Percentiles rank a stretch among this genome's conserved stretches.
These are phyloP conservation scores for Drosophila obscura DNA, from an alignment of 1,140 invertebrate species.

Conservation along the genomic window DNA sequence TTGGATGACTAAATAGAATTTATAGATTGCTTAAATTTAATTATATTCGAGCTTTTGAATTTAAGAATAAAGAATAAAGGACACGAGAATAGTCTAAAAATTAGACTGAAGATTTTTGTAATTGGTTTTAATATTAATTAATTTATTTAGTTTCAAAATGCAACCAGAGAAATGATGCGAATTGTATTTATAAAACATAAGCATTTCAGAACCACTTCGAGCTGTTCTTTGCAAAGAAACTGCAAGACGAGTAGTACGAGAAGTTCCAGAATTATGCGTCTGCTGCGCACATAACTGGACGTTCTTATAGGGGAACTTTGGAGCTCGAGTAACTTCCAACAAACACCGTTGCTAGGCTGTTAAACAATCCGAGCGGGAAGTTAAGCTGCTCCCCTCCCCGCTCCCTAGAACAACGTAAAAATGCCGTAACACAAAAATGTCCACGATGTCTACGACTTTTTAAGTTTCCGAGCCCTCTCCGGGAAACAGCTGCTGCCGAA, in stretches of 20 bases:
- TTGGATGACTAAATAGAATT: too few species aligned
- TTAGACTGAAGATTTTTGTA: too few species aligned
- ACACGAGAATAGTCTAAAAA: too few species aligned
- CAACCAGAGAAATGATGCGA: too few species aligned
- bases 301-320: slow-evolving; percentile 35
- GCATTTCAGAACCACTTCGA: neutral
- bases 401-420: slow-evolving; percentile 43
- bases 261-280: slow-evolving; percentile 45
- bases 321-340: slow-evolving; percentile 17
- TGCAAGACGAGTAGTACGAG: neutral
- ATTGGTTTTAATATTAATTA: too few species aligned
- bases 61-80: too few species aligned
- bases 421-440: slow-evolving; percentile 27
- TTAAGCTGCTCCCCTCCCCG: neutral
- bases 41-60: too few species aligned
- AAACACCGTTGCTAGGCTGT: slow-evolving; percentile 42
- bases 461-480: slow-evolving; percentile 58
- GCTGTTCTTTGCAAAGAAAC: slow-evolving; percentile 1
- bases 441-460: slow-evolving; percentile 59
- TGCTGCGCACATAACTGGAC: slow-evolving; percentile 61
- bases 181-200: neutral
- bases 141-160: too few species aligned
- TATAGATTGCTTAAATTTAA: too few species aligned
- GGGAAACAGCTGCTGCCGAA: slow-evolving; percentile 26
- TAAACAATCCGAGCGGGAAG: slow-evolving; percentile 22